phyloP scores from a whole-genome alignment of 2,113 vertebrate genomes.

The Protomyctophum bolini region DNA sequence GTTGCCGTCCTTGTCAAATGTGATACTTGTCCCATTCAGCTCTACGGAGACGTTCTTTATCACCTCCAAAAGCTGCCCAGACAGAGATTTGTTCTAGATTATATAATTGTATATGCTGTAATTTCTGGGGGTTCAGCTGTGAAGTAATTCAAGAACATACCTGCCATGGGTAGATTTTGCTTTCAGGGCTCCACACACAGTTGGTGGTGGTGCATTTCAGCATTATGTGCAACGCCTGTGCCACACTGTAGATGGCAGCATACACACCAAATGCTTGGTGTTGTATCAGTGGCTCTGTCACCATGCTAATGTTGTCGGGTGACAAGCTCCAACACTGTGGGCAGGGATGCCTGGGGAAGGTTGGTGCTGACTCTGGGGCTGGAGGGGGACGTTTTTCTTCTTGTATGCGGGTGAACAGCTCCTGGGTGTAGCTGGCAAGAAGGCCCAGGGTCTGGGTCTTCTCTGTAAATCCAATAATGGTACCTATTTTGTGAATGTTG shows the following conservation, averaged over 20 bases:
- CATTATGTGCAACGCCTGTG: slow-evolving; percentile 82
- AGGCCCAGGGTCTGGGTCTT: slow-evolving; percentile 40
- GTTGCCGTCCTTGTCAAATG: slow-evolving; percentile 79
- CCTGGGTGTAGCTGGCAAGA: slow-evolving; percentile 60
- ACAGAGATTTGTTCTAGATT: too few species aligned
- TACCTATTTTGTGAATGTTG: slow-evolving; percentile 78
- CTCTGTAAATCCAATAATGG: slow-evolving; percentile 78
- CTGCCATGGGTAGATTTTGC: slow-evolving; percentile 82
- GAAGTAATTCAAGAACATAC: slow-evolving; percentile 51
- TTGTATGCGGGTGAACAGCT: slow-evolving; percentile 67
- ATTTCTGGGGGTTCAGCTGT: too few species aligned
- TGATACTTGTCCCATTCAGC: slow-evolving; percentile 56
- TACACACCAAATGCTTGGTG: slow-evolving; percentile 76
- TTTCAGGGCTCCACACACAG: slow-evolving; percentile 13
- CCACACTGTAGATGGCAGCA: slow-evolving; percentile 80
- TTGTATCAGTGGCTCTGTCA: slow-evolving; percentile 26
- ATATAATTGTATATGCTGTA: too few species aligned
- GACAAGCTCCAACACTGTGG: slow-evolving; percentile 70
- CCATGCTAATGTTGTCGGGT: slow-evolving; percentile 46
- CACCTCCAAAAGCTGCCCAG: slow-evolving; percentile 51
- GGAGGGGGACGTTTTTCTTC: slow-evolving; percentile 26
- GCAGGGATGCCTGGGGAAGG: slow-evolving; percentile 63
- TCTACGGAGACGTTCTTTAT: slow-evolving; percentile 75
- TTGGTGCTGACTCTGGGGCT: not conserved
- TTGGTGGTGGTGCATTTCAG: slow-evolving; percentile 71